Evolutionary conservation across 1,140 invertebrate species (phyloP).

Genomic region (Bombus cullumanus): DNA sequence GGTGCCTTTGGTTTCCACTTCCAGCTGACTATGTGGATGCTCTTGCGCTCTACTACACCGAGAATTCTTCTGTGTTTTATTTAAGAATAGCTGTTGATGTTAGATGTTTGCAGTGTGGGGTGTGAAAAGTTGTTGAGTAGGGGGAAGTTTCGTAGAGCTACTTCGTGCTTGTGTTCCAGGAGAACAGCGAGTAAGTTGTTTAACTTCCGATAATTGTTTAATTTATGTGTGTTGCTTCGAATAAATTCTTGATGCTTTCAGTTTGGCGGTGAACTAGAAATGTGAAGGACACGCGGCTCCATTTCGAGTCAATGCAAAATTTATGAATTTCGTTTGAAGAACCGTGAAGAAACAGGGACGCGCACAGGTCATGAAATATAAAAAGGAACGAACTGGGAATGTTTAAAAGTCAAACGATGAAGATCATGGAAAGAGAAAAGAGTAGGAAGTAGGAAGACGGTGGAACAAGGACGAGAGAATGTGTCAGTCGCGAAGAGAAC

Average conservation of each 20-base stretch:
- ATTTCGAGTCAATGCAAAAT: too few species aligned
- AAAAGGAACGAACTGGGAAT: neutral
- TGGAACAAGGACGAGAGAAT: slow-evolving; percentile 6
- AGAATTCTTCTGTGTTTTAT: neutral
- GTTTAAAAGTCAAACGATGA: neutral
- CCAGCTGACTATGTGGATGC: neutral
- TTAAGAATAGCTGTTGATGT: neutral
- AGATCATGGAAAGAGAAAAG: neutral
- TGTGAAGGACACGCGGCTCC: neutral
- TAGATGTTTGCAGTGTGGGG: neutral
- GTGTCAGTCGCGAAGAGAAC: slow-evolving; percentile 51
- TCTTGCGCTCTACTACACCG: neutral
- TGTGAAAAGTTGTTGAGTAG: neutral
- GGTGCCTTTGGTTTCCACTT: neutral
- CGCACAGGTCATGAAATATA: too few species aligned
- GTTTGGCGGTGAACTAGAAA: neutral
- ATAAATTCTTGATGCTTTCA: neutral
- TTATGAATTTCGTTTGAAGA: too few species aligned
- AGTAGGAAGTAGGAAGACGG: neutral
- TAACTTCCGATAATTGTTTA: neutral
- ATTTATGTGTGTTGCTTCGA: neutral
- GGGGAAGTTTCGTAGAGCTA: neutral
- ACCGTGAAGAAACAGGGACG: too few species aligned
- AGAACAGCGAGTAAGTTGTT: neutral
- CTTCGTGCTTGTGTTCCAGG: neutral